phyloP scores from a whole-genome alignment of 2,888 invertebrate genomes.

The Epirrhoe alternata region DNA sequence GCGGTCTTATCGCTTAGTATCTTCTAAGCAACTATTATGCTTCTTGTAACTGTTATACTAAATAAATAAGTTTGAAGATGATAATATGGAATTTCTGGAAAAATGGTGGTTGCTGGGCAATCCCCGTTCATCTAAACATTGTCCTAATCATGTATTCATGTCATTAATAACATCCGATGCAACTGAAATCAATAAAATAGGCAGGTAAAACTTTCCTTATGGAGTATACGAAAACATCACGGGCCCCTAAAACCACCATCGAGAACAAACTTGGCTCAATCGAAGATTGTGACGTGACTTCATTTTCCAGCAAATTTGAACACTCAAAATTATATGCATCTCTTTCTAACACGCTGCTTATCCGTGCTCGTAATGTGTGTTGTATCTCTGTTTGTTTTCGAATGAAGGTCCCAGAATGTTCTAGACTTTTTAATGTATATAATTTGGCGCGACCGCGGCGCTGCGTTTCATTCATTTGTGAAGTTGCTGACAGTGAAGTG shows the following conservation, averaged over 20 bases:
- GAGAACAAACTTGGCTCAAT: constrained; percentile 24
- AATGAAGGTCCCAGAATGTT: constrained; percentile 87
- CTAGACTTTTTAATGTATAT: constrained; percentile 88
- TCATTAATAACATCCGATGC: too few species aligned
- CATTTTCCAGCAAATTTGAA: constrained; percentile 56
- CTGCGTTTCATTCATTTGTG: constrained; percentile 83
- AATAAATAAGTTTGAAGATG: too few species aligned
- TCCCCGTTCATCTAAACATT: too few species aligned
- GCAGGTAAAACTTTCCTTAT: too few species aligned
- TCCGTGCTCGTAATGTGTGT: constrained; percentile 31
- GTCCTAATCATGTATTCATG: too few species aligned
- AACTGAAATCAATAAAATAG: too few species aligned
- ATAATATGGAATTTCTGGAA: too few species aligned
- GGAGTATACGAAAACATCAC: neutral
- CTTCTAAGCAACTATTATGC: too few species aligned
- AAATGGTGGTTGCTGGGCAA: too few species aligned
- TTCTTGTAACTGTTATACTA: too few species aligned
- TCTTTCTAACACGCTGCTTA: constrained; percentile 58
- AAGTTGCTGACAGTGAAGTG: constrained; percentile 73
- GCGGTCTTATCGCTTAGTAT: too few species aligned
- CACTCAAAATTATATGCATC: constrained; percentile 72
- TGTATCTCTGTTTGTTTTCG: constrained; percentile 64
- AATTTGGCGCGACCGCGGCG: constrained; percentile 85
- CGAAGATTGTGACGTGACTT: constrained; percentile 28
- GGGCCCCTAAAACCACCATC: constrained; percentile 4